Evolutionary conservation across 2,113 vertebrate genomes (phyloP).

Genomic region (Perognathus longimembris): DNA sequence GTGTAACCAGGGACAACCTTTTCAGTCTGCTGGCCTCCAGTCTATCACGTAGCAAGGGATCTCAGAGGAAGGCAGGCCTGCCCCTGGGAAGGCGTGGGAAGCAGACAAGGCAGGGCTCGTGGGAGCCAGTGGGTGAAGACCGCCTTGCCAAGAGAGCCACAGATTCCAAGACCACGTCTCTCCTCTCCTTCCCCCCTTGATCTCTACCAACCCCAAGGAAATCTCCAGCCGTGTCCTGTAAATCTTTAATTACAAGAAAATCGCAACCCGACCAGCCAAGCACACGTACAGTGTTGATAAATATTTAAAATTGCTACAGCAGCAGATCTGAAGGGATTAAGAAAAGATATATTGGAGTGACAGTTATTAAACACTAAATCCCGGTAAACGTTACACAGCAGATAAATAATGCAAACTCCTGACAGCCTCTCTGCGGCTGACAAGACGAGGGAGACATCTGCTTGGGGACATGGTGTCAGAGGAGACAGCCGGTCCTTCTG

Average conservation of each 20-base stretch:
- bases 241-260: constrained; percentile 88
- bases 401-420: constrained; percentile 84
- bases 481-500: background rate
- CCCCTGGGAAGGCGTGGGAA: rapidly evolving
- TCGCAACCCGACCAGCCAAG: constrained; percentile 77
- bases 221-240: constrained; percentile 82
- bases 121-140: background rate
- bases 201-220: constrained; percentile 69
- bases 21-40: no score
- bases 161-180: constrained; percentile 23
- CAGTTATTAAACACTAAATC: constrained; percentile 87
- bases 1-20: background rate
- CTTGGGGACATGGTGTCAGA: background rate
- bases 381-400: constrained; percentile 81
- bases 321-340: constrained; percentile 85
- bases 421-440: constrained; percentile 70
- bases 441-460: constrained; percentile 32
- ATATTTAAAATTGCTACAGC: constrained; percentile 85
- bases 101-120: rapidly evolving
- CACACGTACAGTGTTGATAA: constrained; percentile 80
- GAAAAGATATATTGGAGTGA: constrained; percentile 84
- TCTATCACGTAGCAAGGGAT: background rate
- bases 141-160: background rate
- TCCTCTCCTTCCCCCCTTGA: constrained; percentile 61
- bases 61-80: background rate